Percentiles rank a stretch among this genome's conserved stretches.
Evolutionary conservation across 2,888 invertebrate species (phyloP).

Genomic region (Lacanobia wlatinum): DNA sequence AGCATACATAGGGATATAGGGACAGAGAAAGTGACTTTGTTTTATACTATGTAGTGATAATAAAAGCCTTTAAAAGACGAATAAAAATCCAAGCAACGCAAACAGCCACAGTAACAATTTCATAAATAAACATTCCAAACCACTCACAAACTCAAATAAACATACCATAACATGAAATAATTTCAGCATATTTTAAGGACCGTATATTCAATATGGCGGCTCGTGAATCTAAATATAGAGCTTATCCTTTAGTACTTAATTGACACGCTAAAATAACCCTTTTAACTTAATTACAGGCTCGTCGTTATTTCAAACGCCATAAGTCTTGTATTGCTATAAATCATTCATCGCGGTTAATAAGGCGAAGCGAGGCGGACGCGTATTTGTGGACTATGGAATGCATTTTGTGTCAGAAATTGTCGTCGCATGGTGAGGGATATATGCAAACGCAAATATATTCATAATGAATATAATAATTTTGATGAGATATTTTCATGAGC

Average conservation of each 20-base stretch:
- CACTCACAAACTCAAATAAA: constrained; percentile 36
- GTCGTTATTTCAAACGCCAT: constrained; percentile 72
- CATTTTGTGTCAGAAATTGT: constrained; percentile 13
- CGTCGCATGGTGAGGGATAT: background rate
- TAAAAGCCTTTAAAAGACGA: background rate
- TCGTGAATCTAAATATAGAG: constrained; percentile 49
- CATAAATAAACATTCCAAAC: constrained; percentile 27
- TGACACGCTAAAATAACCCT: constrained; percentile 68
- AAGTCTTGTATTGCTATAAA: constrained; percentile 77
- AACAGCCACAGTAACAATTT: constrained; percentile 4
- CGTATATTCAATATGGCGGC: constrained; percentile 50
- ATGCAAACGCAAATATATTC: no score
- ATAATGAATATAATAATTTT: no score
- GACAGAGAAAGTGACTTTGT: no score
- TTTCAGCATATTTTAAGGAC: constrained; percentile 33
- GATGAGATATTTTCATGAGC: no score
- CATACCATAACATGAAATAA: constrained; percentile 38
- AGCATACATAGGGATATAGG: no score
- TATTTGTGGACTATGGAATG: constrained; percentile 54
- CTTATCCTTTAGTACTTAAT: constrained; percentile 58
- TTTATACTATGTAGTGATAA: no score
- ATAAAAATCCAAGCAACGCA: constrained; percentile 4
- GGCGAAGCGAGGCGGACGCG: constrained; percentile 63
- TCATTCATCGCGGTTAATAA: constrained; percentile 76
- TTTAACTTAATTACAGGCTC: constrained; percentile 60